Base-by-base conservation (phyloP, 30 jellyfish, hydroid and myxozoan genomes). In the Cassiopea andromeda region DNA sequence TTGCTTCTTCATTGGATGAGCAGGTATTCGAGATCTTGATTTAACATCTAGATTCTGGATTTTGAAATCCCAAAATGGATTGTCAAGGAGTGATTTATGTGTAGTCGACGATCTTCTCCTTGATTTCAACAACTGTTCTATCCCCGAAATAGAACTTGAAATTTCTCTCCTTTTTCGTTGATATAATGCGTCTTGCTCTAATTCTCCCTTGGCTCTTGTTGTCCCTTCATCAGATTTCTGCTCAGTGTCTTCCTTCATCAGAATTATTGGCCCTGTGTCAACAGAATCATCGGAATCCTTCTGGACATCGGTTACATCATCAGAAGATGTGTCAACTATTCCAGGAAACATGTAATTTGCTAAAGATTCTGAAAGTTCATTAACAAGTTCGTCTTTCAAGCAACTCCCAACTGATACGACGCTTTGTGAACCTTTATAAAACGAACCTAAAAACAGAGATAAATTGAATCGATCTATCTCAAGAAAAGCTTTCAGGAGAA, bases 301-400 rank as follows among this genome's bases (percentile, higher is more conserved):
- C 57, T 98, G 58, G 27, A 96, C 98, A 68, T 92, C 97, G 1
- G 95, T 78, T 80, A 96, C 95, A 69, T 88, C 97, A 92, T 96
- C 99, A 4, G 93, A 76, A 13, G 96, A 82, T 9, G 98, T 96
- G 75, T 96, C 99, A 3, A 96, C 97, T 7, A 96, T 94, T 44
- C 97, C 97, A 47, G 99, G 99, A 71, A 96, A 96, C 82, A 96
- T 83, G 91, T 88, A 96, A 80, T 96, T 96, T 27, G 99, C 98
- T 1, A 96, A 73, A 1, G 99, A 96, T 60, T 96, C 99, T 1
- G 99, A 81, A 60, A 96, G 80, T 66, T 92, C 99, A 49, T 98
- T 90, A 49, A 96, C 93, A 18, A 96, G 94, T 45, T 96, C 99
- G 46, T 96, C 98, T 79, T 96, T 96, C 48, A 96, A 81, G 83